Base-by-base conservation (phyloP, 1,140 invertebrate genomes). In the Acyrthosiphon pisum region DNA sequence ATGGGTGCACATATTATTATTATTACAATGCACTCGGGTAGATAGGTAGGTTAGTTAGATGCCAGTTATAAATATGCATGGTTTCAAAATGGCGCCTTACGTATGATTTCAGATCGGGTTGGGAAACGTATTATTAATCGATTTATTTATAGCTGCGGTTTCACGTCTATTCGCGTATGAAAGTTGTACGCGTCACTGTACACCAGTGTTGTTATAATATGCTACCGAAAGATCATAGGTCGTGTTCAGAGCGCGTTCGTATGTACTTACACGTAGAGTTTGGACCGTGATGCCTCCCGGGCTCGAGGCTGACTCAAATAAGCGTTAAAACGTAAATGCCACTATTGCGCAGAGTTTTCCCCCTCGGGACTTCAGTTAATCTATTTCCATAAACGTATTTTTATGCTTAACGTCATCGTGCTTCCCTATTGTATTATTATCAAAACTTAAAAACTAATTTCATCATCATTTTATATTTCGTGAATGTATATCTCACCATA, bases 191-290 rank as follows among this genome's bases (percentile, higher is more conserved):
- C n/a, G 60, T 76, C n/a, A 14, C 14, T n/a, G 60, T 76, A n/a
- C n/a, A n/a, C n/a, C 30, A 76, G 60, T 76, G 60, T 76, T n/a
- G 60, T 76, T n/a, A 76, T 76, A 76, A 76, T 76, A 44, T 84
- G 83, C 83, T 84, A 84, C 83, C 83, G 83, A 44, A 76, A 76
- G 83, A 84, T 84, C 37, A 84, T 84, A 84, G 37, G 83, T 84
- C 83, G 83, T 44, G 83, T 84, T 84, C 37, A 41, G 23, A 83
- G 26, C 56, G 56, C 11, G 30, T 68, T n/a, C 30, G 60, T 76
- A 76, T n/a, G n/a, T n/a, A 53, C 60, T 30, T 35, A 76, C 30
- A n/a, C 18, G 60, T 35, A n/a, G 37, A 84, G 37, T 30, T 41
- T 76, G 30, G 23, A 84, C 83, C 83, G 37, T 44, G 83, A 84